Evolutionary conservation across 2,888 invertebrate genomes (phyloP), one percentile per base, ranked within the genome.

Genomic region (Villa cingulata): DNA sequence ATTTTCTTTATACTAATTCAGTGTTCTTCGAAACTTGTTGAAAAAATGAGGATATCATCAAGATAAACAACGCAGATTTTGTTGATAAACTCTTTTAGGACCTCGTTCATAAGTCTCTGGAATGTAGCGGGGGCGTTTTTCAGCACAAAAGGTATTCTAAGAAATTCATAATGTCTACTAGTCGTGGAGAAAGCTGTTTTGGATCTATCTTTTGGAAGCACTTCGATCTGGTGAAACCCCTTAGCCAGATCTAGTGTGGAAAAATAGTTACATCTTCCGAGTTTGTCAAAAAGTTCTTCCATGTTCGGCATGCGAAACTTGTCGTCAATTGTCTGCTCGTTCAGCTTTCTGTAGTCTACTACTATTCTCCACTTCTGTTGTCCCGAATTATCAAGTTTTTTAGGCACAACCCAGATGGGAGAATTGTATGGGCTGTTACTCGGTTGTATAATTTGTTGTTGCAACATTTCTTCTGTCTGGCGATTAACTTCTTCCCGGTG

Each of bases 341-440:
- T 54, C 1, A 49, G 32, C 12, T 46, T 46, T 29, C 58, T 42
- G 48, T 56, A 59, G 36, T 59, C 57, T 18, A 59, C 50, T 4
- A 58, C 58, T 0, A 59, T 42, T 29, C 58, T 18, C 54, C 55
- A 58, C 46, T 58, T 60, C 34, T 18, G 19, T 32, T 45, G 37
- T 53, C 41, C 23, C 15, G n/a, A 27, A 5, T 20, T 14, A 16
- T 27, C 41, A 5, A 41, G 10, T 37, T 37, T 42, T 53, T 56
- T 23, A 9, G 51, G 51, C 16, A 55, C 56, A 17, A 52, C 46
- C 51, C 48, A 52, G 20, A 57, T 51, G 12, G 54, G 54, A 17
- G 51, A 48, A 6, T 36, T 40, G 53, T 53, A 58, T n/a, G 56
- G 56, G 5, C 51, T 51, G 16, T 41, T 19, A 12, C 51, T 52